Evolutionary conservation across 2,113 vertebrate genomes (phyloP).

Genomic region (Corythoichthys haematopterus): DNA sequence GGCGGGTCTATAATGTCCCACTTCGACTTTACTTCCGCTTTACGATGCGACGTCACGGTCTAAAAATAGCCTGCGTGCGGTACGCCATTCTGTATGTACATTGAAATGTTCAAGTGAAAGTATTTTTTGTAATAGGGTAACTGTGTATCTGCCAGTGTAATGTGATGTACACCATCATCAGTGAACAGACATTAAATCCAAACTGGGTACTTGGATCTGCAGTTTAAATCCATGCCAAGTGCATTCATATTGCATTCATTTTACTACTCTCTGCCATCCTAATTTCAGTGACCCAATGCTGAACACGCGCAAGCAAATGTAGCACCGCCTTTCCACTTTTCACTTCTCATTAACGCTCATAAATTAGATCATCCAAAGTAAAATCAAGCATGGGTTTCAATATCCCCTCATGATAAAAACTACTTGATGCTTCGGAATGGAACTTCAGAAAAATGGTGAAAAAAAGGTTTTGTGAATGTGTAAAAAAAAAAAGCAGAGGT

Average conservation of each 20-base stretch:
- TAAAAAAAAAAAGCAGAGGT: constrained; percentile 39
- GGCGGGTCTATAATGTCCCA: no score
- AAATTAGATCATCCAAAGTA: neutral
- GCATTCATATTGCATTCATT: neutral
- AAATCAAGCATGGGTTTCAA: neutral
- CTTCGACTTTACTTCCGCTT: no score
- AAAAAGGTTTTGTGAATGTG: constrained; percentile 24
- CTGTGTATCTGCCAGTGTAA: neutral
- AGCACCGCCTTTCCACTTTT: neutral
- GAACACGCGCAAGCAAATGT: constrained; percentile 1
- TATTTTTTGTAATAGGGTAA: no score
- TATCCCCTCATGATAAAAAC: neutral
- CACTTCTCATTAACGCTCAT: neutral
- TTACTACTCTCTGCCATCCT: neutral
- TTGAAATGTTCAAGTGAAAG: no score
- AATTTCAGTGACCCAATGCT: neutral
- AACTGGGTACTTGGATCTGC: neutral
- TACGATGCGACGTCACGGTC: no score
- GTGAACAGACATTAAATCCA: neutral
- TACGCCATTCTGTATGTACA: no score
- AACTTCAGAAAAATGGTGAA: constrained; percentile 13
- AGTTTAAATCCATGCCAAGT: neutral
- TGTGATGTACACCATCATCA: neutral
- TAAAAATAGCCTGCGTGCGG: no score
- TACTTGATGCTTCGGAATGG: neutral